These are phyloP conservation scores for Platyura marginata DNA, from an alignment of 1,140 invertebrate species.

Conservation along the genomic window DNA sequence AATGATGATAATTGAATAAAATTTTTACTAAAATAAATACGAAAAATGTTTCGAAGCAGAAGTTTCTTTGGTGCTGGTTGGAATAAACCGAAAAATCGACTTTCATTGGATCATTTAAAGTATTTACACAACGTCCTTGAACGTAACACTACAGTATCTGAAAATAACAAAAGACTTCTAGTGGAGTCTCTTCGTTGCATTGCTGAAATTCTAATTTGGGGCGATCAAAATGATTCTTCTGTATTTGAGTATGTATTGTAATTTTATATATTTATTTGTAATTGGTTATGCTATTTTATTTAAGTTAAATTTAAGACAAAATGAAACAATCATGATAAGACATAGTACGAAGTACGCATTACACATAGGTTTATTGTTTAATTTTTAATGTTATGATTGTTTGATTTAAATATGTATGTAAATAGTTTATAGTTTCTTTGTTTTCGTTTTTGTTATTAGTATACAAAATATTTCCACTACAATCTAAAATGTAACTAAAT, in stretches of 20 bases:
- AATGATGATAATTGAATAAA: too few species aligned
- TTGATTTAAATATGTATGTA: too few species aligned
- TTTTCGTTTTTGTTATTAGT: too few species aligned
- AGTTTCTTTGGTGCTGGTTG: constrained; percentile 75
- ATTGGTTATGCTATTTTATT: too few species aligned
- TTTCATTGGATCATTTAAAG: constrained; percentile 91
- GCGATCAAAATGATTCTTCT: constrained; percentile 98
- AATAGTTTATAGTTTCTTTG: too few species aligned
- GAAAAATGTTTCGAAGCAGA: constrained; percentile 60
- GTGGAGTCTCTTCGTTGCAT: constrained; percentile 94
- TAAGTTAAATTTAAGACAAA: too few species aligned
- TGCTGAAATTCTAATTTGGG: constrained; percentile 99
- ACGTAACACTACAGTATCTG: constrained; percentile 93
- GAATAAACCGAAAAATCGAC: constrained; percentile 86
- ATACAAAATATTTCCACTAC: too few species aligned
- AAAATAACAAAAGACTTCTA: constrained; percentile 83
- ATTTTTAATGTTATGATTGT: too few species aligned
- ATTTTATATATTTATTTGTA: background rate
- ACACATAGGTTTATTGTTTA: background rate
- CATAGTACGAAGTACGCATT: too few species aligned
- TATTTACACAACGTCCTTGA: constrained; percentile 90
- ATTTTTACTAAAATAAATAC: too few species aligned
- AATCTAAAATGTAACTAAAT: too few species aligned
- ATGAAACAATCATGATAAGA: too few species aligned
- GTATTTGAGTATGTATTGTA: constrained; percentile 99